Conservation (phyloP, 2,888 invertebrate species). For the Plemyria rubiginata region DNA sequence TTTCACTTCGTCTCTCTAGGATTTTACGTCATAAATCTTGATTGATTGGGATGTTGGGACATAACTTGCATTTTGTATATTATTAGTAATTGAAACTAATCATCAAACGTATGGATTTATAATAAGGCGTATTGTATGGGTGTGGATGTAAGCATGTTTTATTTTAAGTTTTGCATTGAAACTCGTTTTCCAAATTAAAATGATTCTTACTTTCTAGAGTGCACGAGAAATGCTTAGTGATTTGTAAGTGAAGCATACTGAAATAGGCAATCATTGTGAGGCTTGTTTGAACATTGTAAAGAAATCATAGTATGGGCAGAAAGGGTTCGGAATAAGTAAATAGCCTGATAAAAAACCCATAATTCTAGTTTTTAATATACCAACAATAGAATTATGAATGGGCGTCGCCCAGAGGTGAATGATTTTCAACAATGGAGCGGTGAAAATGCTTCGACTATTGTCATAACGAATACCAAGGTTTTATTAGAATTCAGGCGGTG, state of each 20-base stretch:
- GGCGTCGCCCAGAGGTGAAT: conserved; percentile 34
- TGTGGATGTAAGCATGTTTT: no score
- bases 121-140: no score
- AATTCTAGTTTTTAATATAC: conserved; percentile 28
- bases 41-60: conserved; percentile 4
- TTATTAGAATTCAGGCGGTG: conserved; percentile 21
- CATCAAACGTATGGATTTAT: no score
- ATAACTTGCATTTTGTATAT: background rate
- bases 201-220: no score
- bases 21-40: conserved; percentile 39
- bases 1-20: conserved; percentile 60
- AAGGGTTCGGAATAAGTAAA: conserved; percentile 1
- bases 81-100: background rate
- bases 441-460: conserved; percentile 37
- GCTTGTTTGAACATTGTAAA: background rate
- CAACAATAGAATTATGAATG: conserved; percentile 35
- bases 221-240: no score
- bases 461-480: conserved; percentile 22
- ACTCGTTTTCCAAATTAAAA: no score
- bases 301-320: background rate
- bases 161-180: no score
- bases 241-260: no score
- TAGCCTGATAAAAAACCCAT: conserved; percentile 10
- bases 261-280: no score
- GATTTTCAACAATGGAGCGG: conserved; percentile 33